phyloP scores from a whole-genome alignment of 2,113 vertebrate genomes.

The Laterallus jamaicensis region DNA sequence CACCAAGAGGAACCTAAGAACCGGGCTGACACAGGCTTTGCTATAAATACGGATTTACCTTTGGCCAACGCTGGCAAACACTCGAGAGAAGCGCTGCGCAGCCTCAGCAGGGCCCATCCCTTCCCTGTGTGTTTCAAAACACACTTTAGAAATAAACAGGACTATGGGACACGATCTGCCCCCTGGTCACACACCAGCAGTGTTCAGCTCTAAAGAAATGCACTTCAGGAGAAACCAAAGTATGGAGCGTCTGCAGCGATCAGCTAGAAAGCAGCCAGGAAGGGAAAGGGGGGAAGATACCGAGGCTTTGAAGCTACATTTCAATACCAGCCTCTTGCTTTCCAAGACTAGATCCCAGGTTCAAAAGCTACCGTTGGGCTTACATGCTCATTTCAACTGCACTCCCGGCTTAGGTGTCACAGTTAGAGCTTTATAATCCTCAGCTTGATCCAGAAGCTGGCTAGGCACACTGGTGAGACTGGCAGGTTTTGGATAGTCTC shows the following conservation, averaged over 20 bases:
- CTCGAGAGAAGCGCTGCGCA: not conserved
- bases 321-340: not conserved
- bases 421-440: not conserved
- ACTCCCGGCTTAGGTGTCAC: not conserved
- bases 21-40: slow-evolving; percentile 48
- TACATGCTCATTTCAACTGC: rapidly evolving
- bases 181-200: not conserved
- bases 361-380: not conserved
- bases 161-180: not conserved
- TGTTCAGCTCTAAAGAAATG: not conserved
- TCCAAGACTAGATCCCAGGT: not conserved
- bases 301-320: not conserved
- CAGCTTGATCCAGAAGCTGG: not conserved
- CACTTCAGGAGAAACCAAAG: not conserved
- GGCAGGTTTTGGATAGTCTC: not conserved
- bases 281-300: not conserved
- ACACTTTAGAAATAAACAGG: not conserved
- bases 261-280: not conserved
- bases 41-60: slow-evolving; percentile 33
- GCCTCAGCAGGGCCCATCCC: not conserved
- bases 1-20: not conserved
- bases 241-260: not conserved
- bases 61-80: slow-evolving; percentile 4
- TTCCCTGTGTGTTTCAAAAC: not conserved
- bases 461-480: not conserved